These are phyloP conservation scores for Gymnosoma rotundatum DNA, from an alignment of 2,888 invertebrate species.

Conservation along the genomic window DNA sequence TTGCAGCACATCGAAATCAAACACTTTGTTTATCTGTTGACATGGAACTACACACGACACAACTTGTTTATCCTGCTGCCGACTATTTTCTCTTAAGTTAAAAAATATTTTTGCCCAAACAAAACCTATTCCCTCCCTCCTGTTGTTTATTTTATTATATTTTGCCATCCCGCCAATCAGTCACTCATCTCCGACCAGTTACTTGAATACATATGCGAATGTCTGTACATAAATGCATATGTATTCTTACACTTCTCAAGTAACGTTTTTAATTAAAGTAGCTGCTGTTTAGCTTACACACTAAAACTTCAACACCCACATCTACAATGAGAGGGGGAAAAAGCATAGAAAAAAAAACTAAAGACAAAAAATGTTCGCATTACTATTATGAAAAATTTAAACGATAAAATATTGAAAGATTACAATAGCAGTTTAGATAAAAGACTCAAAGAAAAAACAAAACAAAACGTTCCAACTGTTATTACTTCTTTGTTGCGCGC, in stretches of 20 bases:
- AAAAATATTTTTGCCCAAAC: conserved; percentile 46
- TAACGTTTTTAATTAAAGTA: conserved; percentile 42
- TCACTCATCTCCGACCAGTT: conserved; percentile 19
- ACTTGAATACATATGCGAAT: neutral
- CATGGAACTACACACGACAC: conserved; percentile 33
- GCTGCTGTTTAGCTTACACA: conserved; percentile 21
- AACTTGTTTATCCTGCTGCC: conserved; percentile 40
- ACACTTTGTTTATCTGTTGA: conserved; percentile 59
- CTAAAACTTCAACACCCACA: conserved; percentile 10
- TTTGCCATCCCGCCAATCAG: neutral
- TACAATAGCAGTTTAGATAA: conserved; percentile 10
- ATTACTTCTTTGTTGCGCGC: conserved; percentile 38
- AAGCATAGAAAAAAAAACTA: conserved; percentile 6
- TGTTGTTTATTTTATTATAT: no score
- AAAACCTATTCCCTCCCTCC: neutral
- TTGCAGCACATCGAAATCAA: conserved; percentile 45
- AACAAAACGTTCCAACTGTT: conserved; percentile 37
- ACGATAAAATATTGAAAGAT: neutral
- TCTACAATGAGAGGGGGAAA: neutral
- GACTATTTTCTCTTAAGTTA: conserved; percentile 11
- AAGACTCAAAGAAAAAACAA: conserved; percentile 17
- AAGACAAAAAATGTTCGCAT: conserved; percentile 30
- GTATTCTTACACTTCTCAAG: conserved; percentile 9
- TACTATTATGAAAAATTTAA: conserved; percentile 41
- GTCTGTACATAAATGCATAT: no score